phyloP scores from a whole-genome alignment of 2,113 vertebrate species.

The Ophthalmolycus amberensis region DNA sequence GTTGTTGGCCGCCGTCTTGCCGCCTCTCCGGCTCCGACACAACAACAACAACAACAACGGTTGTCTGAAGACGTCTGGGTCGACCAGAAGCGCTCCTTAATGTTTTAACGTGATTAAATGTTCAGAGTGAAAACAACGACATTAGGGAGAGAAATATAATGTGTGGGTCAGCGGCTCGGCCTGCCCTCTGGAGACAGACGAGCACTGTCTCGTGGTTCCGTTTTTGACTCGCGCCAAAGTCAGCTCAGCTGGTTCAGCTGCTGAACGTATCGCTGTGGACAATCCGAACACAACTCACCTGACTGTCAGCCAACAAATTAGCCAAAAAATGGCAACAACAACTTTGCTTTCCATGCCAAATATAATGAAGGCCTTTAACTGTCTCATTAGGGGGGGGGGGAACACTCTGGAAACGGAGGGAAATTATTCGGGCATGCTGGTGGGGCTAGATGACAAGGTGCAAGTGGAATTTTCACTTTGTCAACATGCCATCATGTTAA shows the following conservation, averaged over 20 bases:
- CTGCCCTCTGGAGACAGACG: conserved; percentile 44
- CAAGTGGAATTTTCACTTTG: neutral
- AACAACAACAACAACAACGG: conserved; percentile 11
- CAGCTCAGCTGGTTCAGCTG: conserved; percentile 33
- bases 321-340: conserved; percentile 11
- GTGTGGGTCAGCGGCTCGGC: conserved; percentile 42
- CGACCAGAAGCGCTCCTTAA: conserved; percentile 72
- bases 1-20: conserved; percentile 15
- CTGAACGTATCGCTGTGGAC: conserved; percentile 41
- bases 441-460: neutral
- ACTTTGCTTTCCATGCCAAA: conserved; percentile 11
- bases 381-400: neutral
- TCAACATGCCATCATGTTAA: neutral
- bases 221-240: conserved; percentile 22
- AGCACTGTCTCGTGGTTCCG: conserved; percentile 21
- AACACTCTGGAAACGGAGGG: neutral
- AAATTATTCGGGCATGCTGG: neutral
- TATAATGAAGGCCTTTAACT: conserved; percentile 28
- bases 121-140: conserved; percentile 64
- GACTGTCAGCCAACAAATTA: conserved; percentile 36
- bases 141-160: conserved; percentile 42
- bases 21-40: conserved; percentile 10
- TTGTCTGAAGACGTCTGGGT: conserved; percentile 39
- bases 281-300: conserved; percentile 43
- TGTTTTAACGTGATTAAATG: conserved; percentile 76